Conservation (phyloP, 2,113 vertebrate genomes). For the Corvus hawaiiensis region DNA sequence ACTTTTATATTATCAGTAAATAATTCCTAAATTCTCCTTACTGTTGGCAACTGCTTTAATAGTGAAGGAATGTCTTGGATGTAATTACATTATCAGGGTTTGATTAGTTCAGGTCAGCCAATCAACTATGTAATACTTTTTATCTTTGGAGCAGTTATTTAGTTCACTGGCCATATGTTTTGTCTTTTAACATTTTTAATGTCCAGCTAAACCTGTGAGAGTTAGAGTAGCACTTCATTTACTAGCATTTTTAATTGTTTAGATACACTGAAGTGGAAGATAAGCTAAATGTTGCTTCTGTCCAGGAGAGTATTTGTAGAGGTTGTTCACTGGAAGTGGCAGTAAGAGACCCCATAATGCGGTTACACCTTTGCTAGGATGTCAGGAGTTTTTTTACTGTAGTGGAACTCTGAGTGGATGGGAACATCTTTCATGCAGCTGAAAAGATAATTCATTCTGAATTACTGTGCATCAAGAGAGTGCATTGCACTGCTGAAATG, state of each 20-base stretch:
- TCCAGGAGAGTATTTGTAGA: background rate
- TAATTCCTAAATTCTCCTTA: background rate
- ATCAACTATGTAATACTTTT: background rate
- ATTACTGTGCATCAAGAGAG: background rate
- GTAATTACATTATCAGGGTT: background rate
- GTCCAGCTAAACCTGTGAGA: background rate
- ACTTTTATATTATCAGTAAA: background rate
- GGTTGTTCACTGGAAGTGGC: background rate
- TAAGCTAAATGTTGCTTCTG: background rate
- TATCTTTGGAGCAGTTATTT: background rate
- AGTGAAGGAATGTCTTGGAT: conserved; percentile 10
- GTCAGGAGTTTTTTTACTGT: background rate
- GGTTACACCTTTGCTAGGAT: background rate
- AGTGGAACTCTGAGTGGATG: background rate
- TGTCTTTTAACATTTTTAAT: background rate
- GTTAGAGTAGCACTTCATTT: background rate
- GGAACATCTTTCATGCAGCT: background rate
- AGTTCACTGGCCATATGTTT: background rate
- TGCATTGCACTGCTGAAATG: background rate
- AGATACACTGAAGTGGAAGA: background rate
- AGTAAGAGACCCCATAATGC: background rate
- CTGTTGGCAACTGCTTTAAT: background rate
- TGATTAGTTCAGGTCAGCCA: background rate
- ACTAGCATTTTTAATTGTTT: background rate
- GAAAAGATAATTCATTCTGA: background rate